These are phyloP conservation scores for Sorex araneus DNA, from an alignment of 2,113 vertebrate genomes.

Conservation along the genomic window DNA sequence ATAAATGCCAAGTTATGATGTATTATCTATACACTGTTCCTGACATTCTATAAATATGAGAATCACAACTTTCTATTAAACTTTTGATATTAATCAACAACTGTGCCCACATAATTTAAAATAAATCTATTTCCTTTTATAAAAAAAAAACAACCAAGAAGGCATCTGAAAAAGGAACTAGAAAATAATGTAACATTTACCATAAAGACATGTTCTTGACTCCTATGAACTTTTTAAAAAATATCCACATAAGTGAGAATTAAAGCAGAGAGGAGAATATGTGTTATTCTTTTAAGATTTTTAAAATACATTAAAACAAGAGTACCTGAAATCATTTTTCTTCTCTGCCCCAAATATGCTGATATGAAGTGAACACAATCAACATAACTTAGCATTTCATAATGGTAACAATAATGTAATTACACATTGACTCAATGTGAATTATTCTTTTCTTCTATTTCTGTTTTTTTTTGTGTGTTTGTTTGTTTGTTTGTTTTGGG, in stretches of 20 bases:
- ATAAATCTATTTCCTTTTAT: neutral
- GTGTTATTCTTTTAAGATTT: constrained; percentile 40
- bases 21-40: constrained; percentile 9
- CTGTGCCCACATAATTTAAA: neutral
- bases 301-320: neutral
- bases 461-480: too few species aligned
- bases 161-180: neutral
- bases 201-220: neutral
- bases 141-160: neutral
- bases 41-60: constrained; percentile 33
- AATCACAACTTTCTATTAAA: constrained; percentile 47
- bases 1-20: constrained; percentile 54
- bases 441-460: too few species aligned
- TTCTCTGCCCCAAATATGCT: neutral
- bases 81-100: constrained; percentile 37
- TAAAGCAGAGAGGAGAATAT: neutral
- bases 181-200: neutral
- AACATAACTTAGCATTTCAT: neutral
- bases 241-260: neutral
- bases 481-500: too few species aligned
- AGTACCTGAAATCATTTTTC: neutral
- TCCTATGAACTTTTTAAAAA: neutral
- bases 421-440: neutral
- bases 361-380: neutral
- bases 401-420: neutral